Evolutionary conservation across 2,113 vertebrate genomes (phyloP).

Genomic region (Lonchura striata): DNA sequence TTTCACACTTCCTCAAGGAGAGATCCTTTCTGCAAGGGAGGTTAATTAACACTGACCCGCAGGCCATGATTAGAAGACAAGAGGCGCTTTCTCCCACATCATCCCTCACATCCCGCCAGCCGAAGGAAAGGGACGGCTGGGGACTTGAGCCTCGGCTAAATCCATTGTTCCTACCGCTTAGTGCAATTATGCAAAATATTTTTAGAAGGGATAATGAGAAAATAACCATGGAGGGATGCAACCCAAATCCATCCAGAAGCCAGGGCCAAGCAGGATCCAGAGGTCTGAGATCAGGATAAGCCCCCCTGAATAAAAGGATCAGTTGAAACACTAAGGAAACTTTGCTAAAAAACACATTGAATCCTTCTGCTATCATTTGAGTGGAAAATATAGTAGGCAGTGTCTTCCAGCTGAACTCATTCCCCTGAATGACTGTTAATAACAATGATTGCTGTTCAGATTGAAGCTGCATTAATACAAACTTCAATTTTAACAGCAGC

Average conservation of each 20-base stretch:
- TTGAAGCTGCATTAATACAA: conserved; percentile 38
- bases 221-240: not conserved
- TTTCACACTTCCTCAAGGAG: conserved; percentile 47
- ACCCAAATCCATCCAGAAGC: not conserved
- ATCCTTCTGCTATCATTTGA: not conserved
- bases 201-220: not conserved
- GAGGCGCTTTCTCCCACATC: not conserved
- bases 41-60: conserved; percentile 55
- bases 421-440: conserved; percentile 39
- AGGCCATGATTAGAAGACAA: conserved; percentile 43
- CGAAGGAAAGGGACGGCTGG: not conserved
- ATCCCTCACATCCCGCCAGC: not conserved
- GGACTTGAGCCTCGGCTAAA: not conserved
- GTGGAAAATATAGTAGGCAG: not conserved
- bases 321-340: not conserved
- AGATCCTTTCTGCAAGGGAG: conserved; percentile 12
- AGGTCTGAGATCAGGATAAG: not conserved
- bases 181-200: not conserved
- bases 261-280: not conserved
- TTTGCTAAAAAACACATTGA: not conserved
- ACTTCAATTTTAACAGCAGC: conserved; percentile 38
- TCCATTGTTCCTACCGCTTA: not conserved
- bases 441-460: conserved; percentile 31
- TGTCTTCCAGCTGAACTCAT: not conserved
- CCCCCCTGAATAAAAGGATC: fast-evolving